phyloP scores from a whole-genome alignment of 1,140 invertebrate genomes.

The Zeugodacus cucurbitae region DNA sequence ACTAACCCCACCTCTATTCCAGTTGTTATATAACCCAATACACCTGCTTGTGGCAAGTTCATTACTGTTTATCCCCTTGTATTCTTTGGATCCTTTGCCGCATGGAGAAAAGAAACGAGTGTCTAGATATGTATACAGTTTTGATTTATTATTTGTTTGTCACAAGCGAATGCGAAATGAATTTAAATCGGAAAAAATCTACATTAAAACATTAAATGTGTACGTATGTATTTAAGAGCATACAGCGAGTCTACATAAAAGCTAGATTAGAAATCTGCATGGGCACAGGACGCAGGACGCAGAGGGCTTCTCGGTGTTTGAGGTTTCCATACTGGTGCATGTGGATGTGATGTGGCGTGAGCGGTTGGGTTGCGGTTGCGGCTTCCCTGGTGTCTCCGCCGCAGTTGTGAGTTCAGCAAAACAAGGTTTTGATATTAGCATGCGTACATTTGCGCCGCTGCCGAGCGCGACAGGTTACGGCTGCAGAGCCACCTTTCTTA shows the following conservation, averaged over 20 bases:
- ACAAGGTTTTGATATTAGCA: slow-evolving; percentile 28
- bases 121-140: background rate
- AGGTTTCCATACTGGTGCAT: background rate
- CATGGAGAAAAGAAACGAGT: background rate
- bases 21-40: background rate
- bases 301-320: background rate
- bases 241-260: background rate
- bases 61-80: background rate
- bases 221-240: background rate
- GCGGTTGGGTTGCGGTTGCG: background rate
- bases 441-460: background rate
- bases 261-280: slow-evolving; percentile 14
- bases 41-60: background rate
- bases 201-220: slow-evolving; percentile 20
- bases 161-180: background rate
- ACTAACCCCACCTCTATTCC: background rate
- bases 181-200: background rate
- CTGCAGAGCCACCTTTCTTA: slow-evolving; percentile 55
- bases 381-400: background rate
- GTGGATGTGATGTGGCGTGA: background rate
- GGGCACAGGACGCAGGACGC: background rate
- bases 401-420: slow-evolving; percentile 5
- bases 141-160: background rate
- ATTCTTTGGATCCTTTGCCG: background rate
- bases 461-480: background rate